These are phyloP conservation scores for Diaprepes abbreviatus DNA, from an alignment of 2,888 invertebrate genomes.

Conservation along the genomic window DNA sequence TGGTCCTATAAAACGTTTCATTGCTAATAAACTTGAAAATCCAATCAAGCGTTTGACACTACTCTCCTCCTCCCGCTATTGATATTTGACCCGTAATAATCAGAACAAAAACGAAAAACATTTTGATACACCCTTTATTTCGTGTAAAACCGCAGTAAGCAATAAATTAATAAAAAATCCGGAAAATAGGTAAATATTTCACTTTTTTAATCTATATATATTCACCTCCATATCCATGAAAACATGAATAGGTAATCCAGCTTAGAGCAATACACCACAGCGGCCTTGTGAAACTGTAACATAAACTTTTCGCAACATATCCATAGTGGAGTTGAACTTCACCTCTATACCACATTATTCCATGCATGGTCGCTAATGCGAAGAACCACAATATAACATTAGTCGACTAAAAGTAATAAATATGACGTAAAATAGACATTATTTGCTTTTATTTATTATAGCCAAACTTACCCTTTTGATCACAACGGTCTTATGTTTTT, in stretches of 20 bases:
- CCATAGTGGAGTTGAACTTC: conserved; percentile 34
- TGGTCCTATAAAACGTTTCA: too few relatives aligned
- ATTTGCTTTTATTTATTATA: too few relatives aligned
- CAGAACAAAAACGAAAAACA: too few relatives aligned
- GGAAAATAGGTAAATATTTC: too few relatives aligned
- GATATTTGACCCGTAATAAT: too few relatives aligned
- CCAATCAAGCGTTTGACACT: too few relatives aligned
- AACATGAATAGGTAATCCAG: conserved; percentile 48
- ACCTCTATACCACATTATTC: conserved; percentile 27
- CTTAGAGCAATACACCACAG: conserved; percentile 46
- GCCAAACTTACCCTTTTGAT: conserved; percentile 52
- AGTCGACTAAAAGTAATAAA: conserved; percentile 24
- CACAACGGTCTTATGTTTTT: conserved; percentile 50
- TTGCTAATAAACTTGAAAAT: too few relatives aligned
- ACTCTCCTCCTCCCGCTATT: too few relatives aligned
- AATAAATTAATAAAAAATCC: too few relatives aligned
- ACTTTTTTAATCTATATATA: background rate
- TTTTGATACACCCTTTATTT: too few relatives aligned
- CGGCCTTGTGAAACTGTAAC: conserved; percentile 47
- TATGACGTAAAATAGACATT: too few relatives aligned
- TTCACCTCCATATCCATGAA: conserved; percentile 48
- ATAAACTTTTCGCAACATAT: conserved; percentile 40
- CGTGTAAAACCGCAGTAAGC: too few relatives aligned
- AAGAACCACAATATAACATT: conserved; percentile 41
- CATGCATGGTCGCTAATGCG: conserved; percentile 36